A percentile compares a stretch with the other conserved stretches of the same genome.
phyloP scores from a whole-genome alignment of 2,113 vertebrate genomes.

The Phainopepla nitens region DNA sequence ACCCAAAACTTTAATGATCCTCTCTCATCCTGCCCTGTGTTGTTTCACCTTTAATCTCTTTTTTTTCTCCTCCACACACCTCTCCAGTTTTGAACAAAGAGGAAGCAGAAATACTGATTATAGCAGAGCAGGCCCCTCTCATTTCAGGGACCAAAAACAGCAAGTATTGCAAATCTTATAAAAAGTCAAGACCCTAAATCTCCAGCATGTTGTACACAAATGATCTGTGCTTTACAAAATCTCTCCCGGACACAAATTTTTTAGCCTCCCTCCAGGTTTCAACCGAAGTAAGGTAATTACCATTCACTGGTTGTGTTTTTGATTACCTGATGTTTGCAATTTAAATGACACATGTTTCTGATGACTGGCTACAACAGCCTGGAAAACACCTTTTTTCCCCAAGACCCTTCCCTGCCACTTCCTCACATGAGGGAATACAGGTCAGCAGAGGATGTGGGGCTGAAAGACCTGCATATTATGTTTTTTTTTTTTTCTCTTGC shows the following conservation, averaged over 20 bases:
- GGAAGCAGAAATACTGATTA: background rate
- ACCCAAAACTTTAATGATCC: slow-evolving; percentile 33
- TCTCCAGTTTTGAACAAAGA: background rate
- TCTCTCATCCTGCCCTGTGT: slow-evolving; percentile 3
- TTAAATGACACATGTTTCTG: background rate
- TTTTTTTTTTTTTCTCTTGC: background rate
- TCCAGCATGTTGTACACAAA: background rate
- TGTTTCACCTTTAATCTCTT: background rate
- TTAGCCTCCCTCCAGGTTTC: background rate
- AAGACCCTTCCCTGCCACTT: background rate
- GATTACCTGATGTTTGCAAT: background rate
- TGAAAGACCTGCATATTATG: background rate
- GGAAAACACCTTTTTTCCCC: background rate
- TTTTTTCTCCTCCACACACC: background rate
- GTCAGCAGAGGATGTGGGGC: background rate
- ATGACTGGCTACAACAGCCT: background rate
- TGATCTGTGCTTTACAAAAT: background rate
- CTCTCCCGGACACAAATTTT: background rate
- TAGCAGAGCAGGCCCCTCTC: background rate
- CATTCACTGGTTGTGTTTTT: background rate
- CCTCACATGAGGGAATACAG: background rate
- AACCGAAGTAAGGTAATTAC: background rate
- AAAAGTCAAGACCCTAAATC: background rate
- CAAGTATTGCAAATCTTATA: background rate
- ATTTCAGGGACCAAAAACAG: background rate